Base-by-base conservation (phyloP, 1,140 invertebrate species). In the Eriosoma lanigerum region DNA sequence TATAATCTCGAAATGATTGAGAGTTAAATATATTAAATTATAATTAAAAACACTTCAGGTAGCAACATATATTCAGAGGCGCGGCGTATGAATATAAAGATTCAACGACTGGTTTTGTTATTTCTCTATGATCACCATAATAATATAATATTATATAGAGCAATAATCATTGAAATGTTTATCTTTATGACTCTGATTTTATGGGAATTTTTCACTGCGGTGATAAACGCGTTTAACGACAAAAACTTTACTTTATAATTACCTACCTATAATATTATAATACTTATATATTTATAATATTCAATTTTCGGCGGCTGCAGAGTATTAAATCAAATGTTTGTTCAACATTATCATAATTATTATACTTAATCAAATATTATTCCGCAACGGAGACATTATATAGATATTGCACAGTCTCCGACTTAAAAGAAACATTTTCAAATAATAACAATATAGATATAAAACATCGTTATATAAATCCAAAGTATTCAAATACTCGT, bases 141-240 rank as follows among this genome's bases (percentile, higher is more conserved):
- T n/a, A n/a, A n/a, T n/a, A n/a, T n/a, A n/a, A n/a, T n/a, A n/a
- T n/a, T n/a, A 21, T 38, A n/a, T 15, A 44, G 19, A 44, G 32
- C 52, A 56, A 75, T n/a, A n/a, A n/a, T n/a, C n/a, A n/a, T 75
- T 75, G 58, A 75, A 75, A 75, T 32, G n/a, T 75, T 75, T n/a
- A n/a, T n/a, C n/a, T n/a, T n/a, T 75, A 75, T 32, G 72, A 58
- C 48, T 38, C 10, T 12, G 50, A 38, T 19, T 29, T 75, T 21
- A 24, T 38, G 48, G 12, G n/a, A 32, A 56, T 38, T 12, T 12
- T n/a, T n/a, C n/a, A 29, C 5, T 3, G 19, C 10, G 70, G 72
- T 56, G 52, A 75, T 75, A 75, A 75, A 75, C n/a, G 72, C 72
- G 72, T 75, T 75, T 75, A 75, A 75, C 72, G 72, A 32, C 52